These are phyloP conservation scores for Drosophila seguyi DNA, from an alignment of 1,140 invertebrate genomes.

Conservation along the genomic window DNA sequence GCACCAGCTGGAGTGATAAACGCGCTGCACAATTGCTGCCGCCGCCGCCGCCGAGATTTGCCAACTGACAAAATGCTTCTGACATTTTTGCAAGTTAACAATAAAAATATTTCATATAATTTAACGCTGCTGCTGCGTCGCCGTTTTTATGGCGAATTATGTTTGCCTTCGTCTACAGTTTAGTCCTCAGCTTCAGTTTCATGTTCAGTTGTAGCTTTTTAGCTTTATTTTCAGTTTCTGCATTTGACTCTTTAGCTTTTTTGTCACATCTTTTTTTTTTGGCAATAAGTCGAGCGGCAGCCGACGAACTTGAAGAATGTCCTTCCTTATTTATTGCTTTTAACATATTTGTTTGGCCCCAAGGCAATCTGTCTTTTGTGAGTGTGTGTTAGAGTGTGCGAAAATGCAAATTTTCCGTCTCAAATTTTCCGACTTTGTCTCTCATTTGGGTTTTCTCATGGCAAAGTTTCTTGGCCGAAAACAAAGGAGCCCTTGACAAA, in stretches of 20 bases:
- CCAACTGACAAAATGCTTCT: constrained; percentile 55
- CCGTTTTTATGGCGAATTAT: constrained; percentile 42
- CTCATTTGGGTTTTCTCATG: constrained; percentile 35
- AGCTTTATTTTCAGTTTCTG: constrained; percentile 10
- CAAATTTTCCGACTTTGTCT: constrained; percentile 60
- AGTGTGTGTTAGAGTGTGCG: constrained; percentile 7
- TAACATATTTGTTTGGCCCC: constrained; percentile 55
- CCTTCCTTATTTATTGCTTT: constrained; percentile 43
- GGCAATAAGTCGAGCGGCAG: constrained; percentile 27
- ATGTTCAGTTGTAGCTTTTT: background rate
- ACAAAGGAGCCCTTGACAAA: constrained; percentile 50
- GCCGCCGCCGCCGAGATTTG: constrained; percentile 49
- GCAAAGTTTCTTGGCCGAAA: constrained; percentile 43
- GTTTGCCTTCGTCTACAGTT: constrained; percentile 4
- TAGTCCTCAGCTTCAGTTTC: constrained; percentile 8
- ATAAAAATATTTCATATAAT: constrained; percentile 60
- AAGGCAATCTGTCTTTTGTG: constrained; percentile 46
- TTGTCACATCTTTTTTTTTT: constrained; percentile 30
- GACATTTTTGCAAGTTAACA: constrained; percentile 49
- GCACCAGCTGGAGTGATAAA: constrained; percentile 53
- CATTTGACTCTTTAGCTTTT: background rate
- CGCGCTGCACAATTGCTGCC: constrained; percentile 49
- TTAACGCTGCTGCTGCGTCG: constrained; percentile 28
- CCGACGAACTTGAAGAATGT: constrained; percentile 37
- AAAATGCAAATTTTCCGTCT: constrained; percentile 62